Evolutionary conservation across 2,888 invertebrate species (phyloP), one percentile per base, ranked within the genome.

Genomic region (Neoaliturus tenellus): DNA sequence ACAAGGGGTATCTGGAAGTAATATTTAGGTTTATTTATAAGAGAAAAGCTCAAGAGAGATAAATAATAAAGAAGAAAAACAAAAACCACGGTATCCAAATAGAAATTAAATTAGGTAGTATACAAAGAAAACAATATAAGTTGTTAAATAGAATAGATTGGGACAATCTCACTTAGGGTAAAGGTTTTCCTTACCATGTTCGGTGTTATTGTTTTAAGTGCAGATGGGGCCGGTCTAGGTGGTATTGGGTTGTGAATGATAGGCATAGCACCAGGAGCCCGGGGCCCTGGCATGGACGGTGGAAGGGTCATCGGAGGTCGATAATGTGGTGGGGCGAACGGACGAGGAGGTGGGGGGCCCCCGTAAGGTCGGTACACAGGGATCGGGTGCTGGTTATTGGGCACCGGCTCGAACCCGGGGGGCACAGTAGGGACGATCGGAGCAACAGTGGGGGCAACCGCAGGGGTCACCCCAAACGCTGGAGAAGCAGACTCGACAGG

Each of bases 101-200:
- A 58, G 4, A 10, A 58, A 58, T 58, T 58, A 58, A 58, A 4
- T 58, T 8, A n/a, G n/a, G n/a, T n/a, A n/a, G n/a, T n/a, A n/a
- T n/a, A n/a, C n/a, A n/a, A n/a, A n/a, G n/a, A n/a, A n/a, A n/a
- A n/a, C n/a, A n/a, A n/a, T n/a, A n/a, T n/a, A n/a, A n/a, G n/a
- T n/a, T n/a, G n/a, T n/a, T n/a, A n/a, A n/a, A n/a, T n/a, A n/a
- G n/a, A n/a, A n/a, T n/a, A n/a, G n/a, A n/a, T n/a, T n/a, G n/a
- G n/a, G n/a, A n/a, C n/a, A n/a, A n/a, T n/a, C n/a, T n/a, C n/a
- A n/a, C n/a, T n/a, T n/a, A n/a, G n/a, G n/a, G n/a, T n/a, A 33
- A 14, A 20, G 23, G 2, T 25, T 31, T 31, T 35, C 51, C 80
- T 51, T 6, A 80, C 80, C 80, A 80, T 39, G 31, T 62, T 62